These are phyloP conservation scores for Labroides dimidiatus DNA, from an alignment of 2,797 vertebrate species.

Conservation along the genomic window DNA sequence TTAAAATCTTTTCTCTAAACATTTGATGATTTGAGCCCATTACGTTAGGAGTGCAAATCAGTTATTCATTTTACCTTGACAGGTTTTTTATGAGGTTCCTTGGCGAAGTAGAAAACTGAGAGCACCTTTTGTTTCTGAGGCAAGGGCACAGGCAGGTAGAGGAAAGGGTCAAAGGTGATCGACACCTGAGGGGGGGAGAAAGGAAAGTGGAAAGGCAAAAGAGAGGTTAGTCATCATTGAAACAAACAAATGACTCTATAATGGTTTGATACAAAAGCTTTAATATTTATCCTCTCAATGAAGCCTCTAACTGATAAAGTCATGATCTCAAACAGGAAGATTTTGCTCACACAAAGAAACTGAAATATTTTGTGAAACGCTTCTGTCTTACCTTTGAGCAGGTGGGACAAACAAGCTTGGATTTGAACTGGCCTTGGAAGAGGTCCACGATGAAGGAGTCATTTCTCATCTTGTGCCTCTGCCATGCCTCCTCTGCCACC, in stretches of 20 bases:
- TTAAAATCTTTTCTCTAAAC: not conserved
- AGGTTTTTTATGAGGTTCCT: constrained; percentile 97
- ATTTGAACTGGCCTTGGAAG: constrained; percentile 99
- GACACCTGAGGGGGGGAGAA: constrained; percentile 87
- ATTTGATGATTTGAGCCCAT: not conserved
- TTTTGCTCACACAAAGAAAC: no score
- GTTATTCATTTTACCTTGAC: constrained; percentile 88
- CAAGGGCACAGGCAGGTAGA: constrained; percentile 96
- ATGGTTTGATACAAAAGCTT: no score
- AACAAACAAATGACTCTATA: no score
- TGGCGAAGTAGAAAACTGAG: constrained; percentile 95
- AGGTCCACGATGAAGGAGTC: constrained; percentile 98
- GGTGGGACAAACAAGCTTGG: constrained; percentile 96
- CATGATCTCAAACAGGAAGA: no score
- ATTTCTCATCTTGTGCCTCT: constrained; percentile 98
- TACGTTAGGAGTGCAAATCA: not conserved
- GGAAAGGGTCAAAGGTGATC: constrained; percentile 98
- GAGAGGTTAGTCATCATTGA: not conserved
- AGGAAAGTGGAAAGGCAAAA: not conserved
- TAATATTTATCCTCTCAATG: no score
- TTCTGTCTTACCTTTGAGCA: constrained; percentile 93
- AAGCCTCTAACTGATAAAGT: no score
- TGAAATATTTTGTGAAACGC: not conserved
- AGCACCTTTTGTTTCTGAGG: constrained; percentile 99
- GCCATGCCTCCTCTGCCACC: constrained; percentile 98